These are phyloP conservation scores for Acanthosepion lycidas DNA, from an alignment of 2,888 invertebrate genomes.

Conservation along the genomic window DNA sequence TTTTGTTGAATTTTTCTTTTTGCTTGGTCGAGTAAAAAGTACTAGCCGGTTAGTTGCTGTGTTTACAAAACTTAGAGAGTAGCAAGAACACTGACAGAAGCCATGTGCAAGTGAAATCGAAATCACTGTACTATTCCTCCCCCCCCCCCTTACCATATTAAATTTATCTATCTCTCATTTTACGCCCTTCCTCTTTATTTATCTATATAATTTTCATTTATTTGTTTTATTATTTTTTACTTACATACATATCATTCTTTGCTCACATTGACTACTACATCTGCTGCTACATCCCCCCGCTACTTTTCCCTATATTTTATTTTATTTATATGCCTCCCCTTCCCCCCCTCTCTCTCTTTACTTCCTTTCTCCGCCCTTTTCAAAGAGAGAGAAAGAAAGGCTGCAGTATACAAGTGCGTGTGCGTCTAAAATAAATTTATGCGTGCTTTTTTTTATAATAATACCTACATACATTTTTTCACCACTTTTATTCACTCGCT, in stretches of 20 bases:
- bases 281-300: background rate
- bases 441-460: background rate
- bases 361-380: constrained; percentile 6
- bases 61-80: background rate
- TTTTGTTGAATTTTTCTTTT: background rate
- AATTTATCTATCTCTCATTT: constrained; percentile 21
- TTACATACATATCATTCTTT: constrained; percentile 33
- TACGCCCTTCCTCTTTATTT: background rate
- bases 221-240: background rate
- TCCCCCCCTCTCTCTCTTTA: background rate
- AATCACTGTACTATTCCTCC: background rate
- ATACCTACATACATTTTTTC: background rate
- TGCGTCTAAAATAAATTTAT: constrained; percentile 13
- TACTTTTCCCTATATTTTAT: background rate
- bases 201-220: background rate
- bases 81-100: background rate
- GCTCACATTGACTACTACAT: background rate
- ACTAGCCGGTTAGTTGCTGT: background rate
- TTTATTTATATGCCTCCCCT: background rate
- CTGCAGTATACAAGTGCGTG: background rate
- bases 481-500: background rate
- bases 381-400: background rate
- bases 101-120: constrained; percentile 21
- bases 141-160: background rate
- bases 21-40: background rate